These are phyloP conservation scores for Ostrea denselamellosa DNA, from an alignment of 1,140 invertebrate species.

Conservation along the genomic window DNA sequence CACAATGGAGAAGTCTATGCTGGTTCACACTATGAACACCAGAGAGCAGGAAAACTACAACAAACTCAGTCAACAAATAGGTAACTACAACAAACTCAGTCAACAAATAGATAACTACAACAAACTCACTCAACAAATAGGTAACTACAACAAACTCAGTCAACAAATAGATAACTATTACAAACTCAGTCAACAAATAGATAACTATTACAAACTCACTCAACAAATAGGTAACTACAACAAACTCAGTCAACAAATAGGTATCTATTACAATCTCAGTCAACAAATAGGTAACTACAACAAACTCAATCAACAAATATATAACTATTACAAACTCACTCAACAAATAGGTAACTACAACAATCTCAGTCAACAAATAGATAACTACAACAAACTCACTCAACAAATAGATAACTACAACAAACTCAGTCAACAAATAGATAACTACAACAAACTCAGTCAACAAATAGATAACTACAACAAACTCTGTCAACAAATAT, in stretches of 20 bases:
- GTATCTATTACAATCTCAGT: not conserved
- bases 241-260: not conserved
- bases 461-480: not conserved
- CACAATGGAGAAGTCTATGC: slow-evolving; percentile 90
- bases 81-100: slow-evolving; percentile 72
- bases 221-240: not conserved
- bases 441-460: not conserved
- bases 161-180: not conserved
- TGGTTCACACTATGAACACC: slow-evolving; percentile 89
- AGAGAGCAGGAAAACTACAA: slow-evolving; percentile 92
- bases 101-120: not conserved
- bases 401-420: not conserved
- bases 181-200: not conserved
- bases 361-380: not conserved
- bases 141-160: not conserved
- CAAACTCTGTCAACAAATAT: not conserved
- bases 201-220: not conserved
- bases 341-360: not conserved
- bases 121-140: not conserved
- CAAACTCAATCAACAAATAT: too few relatives aligned
- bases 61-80: slow-evolving; percentile 87
- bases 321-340: not conserved
- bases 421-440: not conserved
- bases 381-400: not conserved
- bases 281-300: too few relatives aligned